These are phyloP conservation scores for Sarcophilus harrisii DNA, from an alignment of 2,797 vertebrate genomes.

Conservation along the genomic window DNA sequence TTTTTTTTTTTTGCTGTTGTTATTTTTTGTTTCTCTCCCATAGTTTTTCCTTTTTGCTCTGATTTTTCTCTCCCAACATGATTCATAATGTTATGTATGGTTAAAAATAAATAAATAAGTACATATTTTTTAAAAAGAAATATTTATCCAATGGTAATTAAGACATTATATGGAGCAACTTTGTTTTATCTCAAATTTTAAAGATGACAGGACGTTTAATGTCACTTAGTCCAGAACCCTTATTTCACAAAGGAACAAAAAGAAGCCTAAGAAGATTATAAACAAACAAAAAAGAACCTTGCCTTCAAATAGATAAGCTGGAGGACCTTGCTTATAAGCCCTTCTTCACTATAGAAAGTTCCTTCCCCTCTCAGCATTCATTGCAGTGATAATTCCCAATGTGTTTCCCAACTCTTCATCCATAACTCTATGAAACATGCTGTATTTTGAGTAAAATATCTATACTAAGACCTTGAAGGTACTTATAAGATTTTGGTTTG, in stretches of 20 bases:
- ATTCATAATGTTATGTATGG: too few species aligned
- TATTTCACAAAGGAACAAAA: neutral
- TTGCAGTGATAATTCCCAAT: neutral
- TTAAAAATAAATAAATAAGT: too few species aligned
- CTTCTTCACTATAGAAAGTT: neutral
- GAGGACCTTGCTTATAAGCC: neutral
- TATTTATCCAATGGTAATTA: neutral
- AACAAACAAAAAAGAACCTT: neutral
- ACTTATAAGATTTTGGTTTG: neutral
- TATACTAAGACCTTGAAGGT: neutral
- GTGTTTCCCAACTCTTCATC: neutral
- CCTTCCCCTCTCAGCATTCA: neutral
- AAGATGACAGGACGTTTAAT: neutral
- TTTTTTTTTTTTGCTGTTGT: too few species aligned
- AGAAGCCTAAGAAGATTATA: neutral
- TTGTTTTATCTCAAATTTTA: neutral
- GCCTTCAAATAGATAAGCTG: neutral
- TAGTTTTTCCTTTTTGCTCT: too few species aligned
- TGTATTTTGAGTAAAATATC: neutral
- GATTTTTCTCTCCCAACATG: too few species aligned
- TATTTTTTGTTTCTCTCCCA: too few species aligned
- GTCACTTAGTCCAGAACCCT: neutral
- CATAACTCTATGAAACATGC: neutral
- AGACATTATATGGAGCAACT: neutral
- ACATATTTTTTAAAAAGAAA: too few species aligned